A percentile compares a stretch with the other conserved stretches of the same genome.
These are phyloP conservation scores for Lycodopsis pacificus DNA, from an alignment of 2,797 vertebrate genomes.

Conservation along the genomic window DNA sequence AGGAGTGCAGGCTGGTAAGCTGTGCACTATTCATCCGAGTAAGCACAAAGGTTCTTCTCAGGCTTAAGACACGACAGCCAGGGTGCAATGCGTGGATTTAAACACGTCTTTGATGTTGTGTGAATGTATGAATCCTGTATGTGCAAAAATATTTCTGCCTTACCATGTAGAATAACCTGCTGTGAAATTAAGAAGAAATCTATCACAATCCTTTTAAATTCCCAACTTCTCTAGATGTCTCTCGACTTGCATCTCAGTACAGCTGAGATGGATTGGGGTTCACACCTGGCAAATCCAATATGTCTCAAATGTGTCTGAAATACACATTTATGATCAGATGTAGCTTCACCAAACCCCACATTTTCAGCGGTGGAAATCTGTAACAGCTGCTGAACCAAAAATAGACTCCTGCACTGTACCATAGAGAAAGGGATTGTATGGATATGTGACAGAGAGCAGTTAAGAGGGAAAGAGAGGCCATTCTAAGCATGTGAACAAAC, in stretches of 20 bases:
- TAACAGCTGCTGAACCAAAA: conserved; percentile 16
- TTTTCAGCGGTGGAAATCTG: conserved; percentile 25
- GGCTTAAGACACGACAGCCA: conserved; percentile 64
- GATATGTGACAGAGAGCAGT: not conserved
- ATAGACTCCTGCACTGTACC: not conserved
- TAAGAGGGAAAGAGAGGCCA: not conserved
- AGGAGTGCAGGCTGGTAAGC: conserved; percentile 28
- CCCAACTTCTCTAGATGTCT: not conserved
- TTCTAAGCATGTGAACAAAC: not conserved
- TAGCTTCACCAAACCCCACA: not conserved
- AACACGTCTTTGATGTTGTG: conserved; percentile 68
- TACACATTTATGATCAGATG: conserved; percentile 13
- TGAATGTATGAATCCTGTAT: conserved; percentile 34
- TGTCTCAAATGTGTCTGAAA: not conserved
- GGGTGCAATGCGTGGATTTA: conserved; percentile 47
- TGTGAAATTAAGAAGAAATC: not conserved
- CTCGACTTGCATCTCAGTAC: not conserved
- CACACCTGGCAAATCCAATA: not conserved
- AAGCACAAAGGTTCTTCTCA: conserved; percentile 63
- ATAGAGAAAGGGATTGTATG: not conserved
- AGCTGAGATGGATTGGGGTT: not conserved
- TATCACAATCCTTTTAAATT: not conserved
- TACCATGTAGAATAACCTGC: not conserved
- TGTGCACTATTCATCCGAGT: conserved; percentile 53
- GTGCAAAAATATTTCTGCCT: conserved; percentile 23